Evolutionary conservation across 2,113 vertebrate species (phyloP).

Genomic region (Nycticorax nycticorax): DNA sequence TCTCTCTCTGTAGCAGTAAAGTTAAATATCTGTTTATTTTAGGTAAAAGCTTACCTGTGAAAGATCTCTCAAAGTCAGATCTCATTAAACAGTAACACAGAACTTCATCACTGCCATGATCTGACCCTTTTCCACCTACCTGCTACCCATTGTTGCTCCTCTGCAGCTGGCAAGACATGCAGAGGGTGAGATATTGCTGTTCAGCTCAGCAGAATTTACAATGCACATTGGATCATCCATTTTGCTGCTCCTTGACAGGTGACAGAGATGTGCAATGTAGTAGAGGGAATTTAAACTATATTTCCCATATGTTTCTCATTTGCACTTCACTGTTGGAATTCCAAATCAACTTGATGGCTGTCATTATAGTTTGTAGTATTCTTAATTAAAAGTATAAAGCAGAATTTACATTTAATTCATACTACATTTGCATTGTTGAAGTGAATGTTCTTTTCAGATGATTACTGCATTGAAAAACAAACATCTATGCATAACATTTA

Average conservation of each 20-base stretch:
- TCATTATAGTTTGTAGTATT: neutral
- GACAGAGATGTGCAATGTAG: neutral
- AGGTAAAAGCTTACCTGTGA: neutral
- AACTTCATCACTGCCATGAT: neutral
- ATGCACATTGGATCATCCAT: neutral
- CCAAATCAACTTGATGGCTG: constrained; percentile 3
- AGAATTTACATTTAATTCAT: neutral
- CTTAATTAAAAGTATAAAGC: neutral
- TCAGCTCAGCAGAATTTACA: constrained; percentile 34
- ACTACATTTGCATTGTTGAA: neutral
- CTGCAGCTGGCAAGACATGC: neutral
- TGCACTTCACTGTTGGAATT: neutral
- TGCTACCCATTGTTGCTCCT: neutral
- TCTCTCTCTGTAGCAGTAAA: neutral
- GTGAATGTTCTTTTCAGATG: neutral
- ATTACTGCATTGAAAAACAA: neutral
- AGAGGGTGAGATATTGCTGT: neutral
- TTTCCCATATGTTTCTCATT: constrained; percentile 42
- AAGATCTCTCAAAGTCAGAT: neutral
- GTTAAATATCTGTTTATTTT: neutral
- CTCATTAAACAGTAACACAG: neutral
- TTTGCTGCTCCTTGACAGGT: neutral
- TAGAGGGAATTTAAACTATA: neutral
- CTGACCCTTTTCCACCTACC: neutral
- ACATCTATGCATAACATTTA: neutral